A percentile compares a stretch with the other conserved stretches of the same genome.
Evolutionary conservation across 2,113 vertebrate species (phyloP).

Genomic region (Sebastes fasciatus): DNA sequence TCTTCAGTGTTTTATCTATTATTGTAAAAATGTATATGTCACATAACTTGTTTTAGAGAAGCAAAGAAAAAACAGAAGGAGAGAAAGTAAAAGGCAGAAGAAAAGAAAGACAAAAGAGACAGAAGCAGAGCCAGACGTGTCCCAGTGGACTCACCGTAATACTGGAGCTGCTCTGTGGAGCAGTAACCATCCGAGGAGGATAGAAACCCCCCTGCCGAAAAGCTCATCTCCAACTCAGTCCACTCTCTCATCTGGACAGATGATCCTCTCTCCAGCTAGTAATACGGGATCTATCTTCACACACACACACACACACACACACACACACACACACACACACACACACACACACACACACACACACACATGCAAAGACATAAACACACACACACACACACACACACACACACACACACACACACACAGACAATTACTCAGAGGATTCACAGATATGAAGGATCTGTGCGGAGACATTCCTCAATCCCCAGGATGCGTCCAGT

Average conservation of each 20-base stretch:
- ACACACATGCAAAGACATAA: too few relatives aligned
- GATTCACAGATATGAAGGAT: conserved; percentile 66
- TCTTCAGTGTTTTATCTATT: not conserved
- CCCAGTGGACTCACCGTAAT: conserved; percentile 87
- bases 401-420: conserved; percentile 22
- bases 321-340: conserved; percentile 37
- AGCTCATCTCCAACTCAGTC: conserved; percentile 85
- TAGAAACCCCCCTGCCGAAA: conserved; percentile 88
- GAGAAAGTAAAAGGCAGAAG: not conserved
- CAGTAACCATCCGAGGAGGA: conserved; percentile 87
- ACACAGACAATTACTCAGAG: conserved; percentile 42
- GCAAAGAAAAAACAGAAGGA: not conserved
- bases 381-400: conserved; percentile 4
- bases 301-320: conserved; percentile 40
- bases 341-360: conserved; percentile 21
- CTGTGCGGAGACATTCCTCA: conserved; percentile 67
- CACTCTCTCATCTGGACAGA: conserved; percentile 88
- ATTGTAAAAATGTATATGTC: not conserved
- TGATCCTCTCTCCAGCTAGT: conserved; percentile 40
- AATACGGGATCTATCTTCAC: conserved; percentile 43
- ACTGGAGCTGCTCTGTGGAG: conserved; percentile 87
- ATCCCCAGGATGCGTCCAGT: conserved; percentile 67
- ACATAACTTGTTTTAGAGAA: not conserved
- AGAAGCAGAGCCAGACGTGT: not conserved
- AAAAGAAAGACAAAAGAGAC: not conserved